Conservation (phyloP, 2,888 invertebrate species). For the Ceraclea dissimilis region DNA sequence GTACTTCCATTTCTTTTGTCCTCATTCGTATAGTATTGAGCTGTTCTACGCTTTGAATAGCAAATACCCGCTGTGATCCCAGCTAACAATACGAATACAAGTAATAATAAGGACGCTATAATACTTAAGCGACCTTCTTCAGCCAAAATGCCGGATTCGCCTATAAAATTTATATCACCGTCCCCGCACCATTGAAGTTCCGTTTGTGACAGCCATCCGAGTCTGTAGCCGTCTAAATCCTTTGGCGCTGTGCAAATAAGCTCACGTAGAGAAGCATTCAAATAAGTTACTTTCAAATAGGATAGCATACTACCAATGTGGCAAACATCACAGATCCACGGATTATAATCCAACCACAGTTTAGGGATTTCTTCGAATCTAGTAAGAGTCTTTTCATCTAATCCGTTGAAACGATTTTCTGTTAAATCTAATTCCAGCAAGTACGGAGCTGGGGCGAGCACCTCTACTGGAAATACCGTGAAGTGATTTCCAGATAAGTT, state of each 20-base stretch:
- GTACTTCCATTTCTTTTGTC: slow-evolving; percentile 44
- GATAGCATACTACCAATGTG: slow-evolving; percentile 50
- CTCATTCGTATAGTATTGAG: slow-evolving; percentile 74
- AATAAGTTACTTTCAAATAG: slow-evolving; percentile 48
- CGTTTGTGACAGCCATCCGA: slow-evolving; percentile 36
- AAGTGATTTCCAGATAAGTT: slow-evolving; percentile 71
- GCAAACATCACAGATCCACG: slow-evolving; percentile 64
- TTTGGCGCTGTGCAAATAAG: slow-evolving; percentile 54
- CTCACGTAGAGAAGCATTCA: slow-evolving; percentile 44
- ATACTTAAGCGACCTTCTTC: slow-evolving; percentile 49
- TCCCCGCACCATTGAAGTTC: slow-evolving; percentile 42
- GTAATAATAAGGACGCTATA: slow-evolving; percentile 36
- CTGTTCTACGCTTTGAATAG: slow-evolving; percentile 62
- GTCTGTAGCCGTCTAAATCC: slow-evolving; percentile 40
- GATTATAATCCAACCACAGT: slow-evolving; percentile 52
- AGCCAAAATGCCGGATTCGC: slow-evolving; percentile 42
- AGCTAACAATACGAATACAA: slow-evolving; percentile 40
- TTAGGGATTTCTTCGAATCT: slow-evolving; percentile 50
- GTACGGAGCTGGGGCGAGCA: slow-evolving; percentile 49
- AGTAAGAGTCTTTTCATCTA: slow-evolving; percentile 50
- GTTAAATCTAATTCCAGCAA: slow-evolving; percentile 63
- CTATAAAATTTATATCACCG: slow-evolving; percentile 43
- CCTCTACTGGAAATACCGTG: slow-evolving; percentile 47
- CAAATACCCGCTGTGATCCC: slow-evolving; percentile 54
- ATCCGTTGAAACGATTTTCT: slow-evolving; percentile 60